Base-by-base conservation (phyloP, 2,797 vertebrate genomes). In the Emys orbicularis region DNA sequence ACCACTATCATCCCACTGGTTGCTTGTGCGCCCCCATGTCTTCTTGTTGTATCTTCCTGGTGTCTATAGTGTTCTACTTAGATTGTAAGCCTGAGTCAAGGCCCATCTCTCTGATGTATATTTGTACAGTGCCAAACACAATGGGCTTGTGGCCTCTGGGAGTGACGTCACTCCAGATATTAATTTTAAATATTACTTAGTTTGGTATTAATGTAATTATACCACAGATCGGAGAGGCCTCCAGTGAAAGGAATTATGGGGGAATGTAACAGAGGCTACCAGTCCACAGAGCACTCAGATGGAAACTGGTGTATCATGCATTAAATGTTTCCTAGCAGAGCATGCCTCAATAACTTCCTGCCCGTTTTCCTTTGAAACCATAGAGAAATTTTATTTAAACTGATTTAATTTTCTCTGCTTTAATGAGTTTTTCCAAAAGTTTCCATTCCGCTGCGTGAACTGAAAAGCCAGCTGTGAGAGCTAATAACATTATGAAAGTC, bases 401-500 rank as follows among this genome's bases (percentile, higher is more conserved):
- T 53, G 54, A 94, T 95, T 94, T 89, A 25, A 74, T 92, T 95
- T 97, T 96, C 84, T 95, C 84, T 88, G 52, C 89, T 96, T 97
- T 96, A 96, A 92, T 6, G 3, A 97, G 23, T 79, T 82, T 89
- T 93, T 94, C 57, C 94, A 93, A 92, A 96, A 94, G 93, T 72
- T 91, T 54, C 87, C 59, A 61, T 95, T 97, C 95, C 96, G 96
- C 81, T 83, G 53, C 6, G 21, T 82, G 88, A 87, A 90, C 27
- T 83, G 68, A 91, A 96, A 86, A 93, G 61, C 92, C 96, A 96
- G 92, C 94, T 96, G 94, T 95, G 95, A 97, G 61, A 93, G 53
- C 50, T 95, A 96, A 95, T 93, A 94, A 94, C 85, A 94, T 53
- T 93, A 95, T 41, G 52, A 92, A 94, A 96, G 93, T 80, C 94